Evolutionary conservation across 2,113 vertebrate genomes (phyloP), one percentile per base, ranked within the genome.

Genomic region (Poecilia latipinna): DNA sequence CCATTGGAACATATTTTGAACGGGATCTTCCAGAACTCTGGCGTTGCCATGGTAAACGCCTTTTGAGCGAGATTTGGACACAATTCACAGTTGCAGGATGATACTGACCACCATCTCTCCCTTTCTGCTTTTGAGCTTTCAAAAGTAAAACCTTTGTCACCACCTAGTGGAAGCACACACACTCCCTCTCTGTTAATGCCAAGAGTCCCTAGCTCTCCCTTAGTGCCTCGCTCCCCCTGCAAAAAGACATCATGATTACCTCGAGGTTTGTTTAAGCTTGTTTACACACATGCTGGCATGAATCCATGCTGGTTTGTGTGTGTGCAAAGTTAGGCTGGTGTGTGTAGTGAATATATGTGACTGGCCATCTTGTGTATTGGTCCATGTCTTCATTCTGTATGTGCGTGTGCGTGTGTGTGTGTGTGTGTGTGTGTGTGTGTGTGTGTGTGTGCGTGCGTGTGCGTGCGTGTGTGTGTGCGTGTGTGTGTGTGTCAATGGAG

Each of bases 181-280:
- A 0, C 4, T 3, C 72, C 94, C 4, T 3, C 73, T 95, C 94
- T 31, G 78, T 69, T 63, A 42, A 74, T 29, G 0, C 93, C 94
- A 0, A 90, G 82, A 39, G 3, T 70, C 26, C 93, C 94, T 1
- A 86, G 89, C 4, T 86, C 78, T 68, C 94, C 94, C 24, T 91
- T 90, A 48, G 35, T 80, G 72, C 94, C 92, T 77, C 29, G 80
- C 67, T 93, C 88, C 37, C 94, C 94, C 94, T 95, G 89, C 76
- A 88, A 89, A 83, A 54, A 83, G 70, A 93, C n/a, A 84, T 83
- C 71, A 81, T 75, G 77, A 75, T 74, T 82, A 78, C 42, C 78
- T 72, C 66, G 57, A 66, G 68, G 76, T 70, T 57, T 57, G 51
- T 57, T 57, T 57, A 17, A 57, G 51, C 51, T 31, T 77, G 82